Evolutionary conservation across 2,113 vertebrate species (phyloP).

Genomic region (Engystomops pustulosus): DNA sequence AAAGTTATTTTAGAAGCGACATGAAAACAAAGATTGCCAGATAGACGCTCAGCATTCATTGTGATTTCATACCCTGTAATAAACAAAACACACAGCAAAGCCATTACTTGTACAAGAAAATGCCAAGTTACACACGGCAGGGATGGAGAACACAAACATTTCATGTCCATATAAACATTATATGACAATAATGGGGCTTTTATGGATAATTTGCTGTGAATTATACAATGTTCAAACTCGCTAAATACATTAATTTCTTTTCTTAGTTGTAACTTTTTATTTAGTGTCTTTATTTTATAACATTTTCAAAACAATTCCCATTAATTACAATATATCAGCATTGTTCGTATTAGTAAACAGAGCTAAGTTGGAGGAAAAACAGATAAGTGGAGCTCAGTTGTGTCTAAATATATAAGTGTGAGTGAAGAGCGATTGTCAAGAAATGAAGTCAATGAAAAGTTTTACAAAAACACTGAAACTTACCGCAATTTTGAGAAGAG

Average conservation of each 20-base stretch:
- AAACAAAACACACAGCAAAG: conserved; percentile 32
- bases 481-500: too few species aligned
- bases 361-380: not conserved
- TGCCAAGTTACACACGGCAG: conserved; percentile 36
- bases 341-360: too few species aligned
- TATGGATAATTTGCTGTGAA: conserved; percentile 20
- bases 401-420: not conserved
- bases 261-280: conserved; percentile 31
- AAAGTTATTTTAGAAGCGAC: conserved; percentile 50
- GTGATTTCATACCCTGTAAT: conserved; percentile 43
- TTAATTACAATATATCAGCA: not conserved
- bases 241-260: not conserved
- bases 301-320: not conserved
- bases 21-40: conserved; percentile 43
- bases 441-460: not conserved
- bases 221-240: not conserved
- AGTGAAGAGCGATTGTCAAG: not conserved
- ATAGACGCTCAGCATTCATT: conserved; percentile 46
- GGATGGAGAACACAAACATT: conserved; percentile 11
- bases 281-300: conserved; percentile 3
- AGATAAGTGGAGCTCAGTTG: not conserved
- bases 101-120: conserved; percentile 40
- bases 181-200: conserved; percentile 4
- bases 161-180: conserved; percentile 32
- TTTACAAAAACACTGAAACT: too few species aligned